Base-by-base conservation (phyloP, 2,888 invertebrate species). In the Zhuqinia jingwanae region DNA sequence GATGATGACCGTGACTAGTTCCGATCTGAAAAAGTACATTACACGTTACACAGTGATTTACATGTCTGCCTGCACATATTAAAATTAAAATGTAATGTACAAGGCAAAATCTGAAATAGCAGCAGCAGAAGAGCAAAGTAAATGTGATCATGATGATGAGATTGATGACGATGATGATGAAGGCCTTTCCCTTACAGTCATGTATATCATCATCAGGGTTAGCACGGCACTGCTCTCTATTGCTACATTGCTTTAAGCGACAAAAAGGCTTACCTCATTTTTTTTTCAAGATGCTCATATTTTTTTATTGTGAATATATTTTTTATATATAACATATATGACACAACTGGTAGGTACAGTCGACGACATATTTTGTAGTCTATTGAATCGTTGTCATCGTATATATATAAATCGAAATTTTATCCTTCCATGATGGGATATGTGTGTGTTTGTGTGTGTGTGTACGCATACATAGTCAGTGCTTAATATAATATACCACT, bases 21-120 rank as follows among this genome's bases (percentile, higher is more conserved):
- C 82, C 82, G 75, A 82, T 75, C 82, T 82, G 75, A 75, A 82
- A 82, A 82, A 50, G 58, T 60, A 36, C n/a, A n/a, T n/a, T n/a
- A n/a, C n/a, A n/a, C n/a, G n/a, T n/a, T n/a, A 8, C 36, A 36
- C 36, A 36, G 8, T 36, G 36, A 6, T 36, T 3, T 8, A 36
- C 8, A 36, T 36, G 65, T 36, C 30, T 75, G 45, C 20, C 17
- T 68, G 56, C 53, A 36, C 20, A 76, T 76, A 58, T 75, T 20
- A 73, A 73, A 47, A 17, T 15, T 30, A 68, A 42, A 58, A 42
- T 36, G 47, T n/a, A 68, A 79, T 65, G 22, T 36, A 36, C 70
- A 80, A 80, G 80, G 80, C 56, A 22, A 78, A 47, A 63, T 47
- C 27, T 78, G 47, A 65, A 79, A 53, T 36, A 30, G 36, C 53